These are phyloP conservation scores for Phyllotis vaccarum DNA, from an alignment of 2,797 vertebrate genomes.

Conservation along the genomic window DNA sequence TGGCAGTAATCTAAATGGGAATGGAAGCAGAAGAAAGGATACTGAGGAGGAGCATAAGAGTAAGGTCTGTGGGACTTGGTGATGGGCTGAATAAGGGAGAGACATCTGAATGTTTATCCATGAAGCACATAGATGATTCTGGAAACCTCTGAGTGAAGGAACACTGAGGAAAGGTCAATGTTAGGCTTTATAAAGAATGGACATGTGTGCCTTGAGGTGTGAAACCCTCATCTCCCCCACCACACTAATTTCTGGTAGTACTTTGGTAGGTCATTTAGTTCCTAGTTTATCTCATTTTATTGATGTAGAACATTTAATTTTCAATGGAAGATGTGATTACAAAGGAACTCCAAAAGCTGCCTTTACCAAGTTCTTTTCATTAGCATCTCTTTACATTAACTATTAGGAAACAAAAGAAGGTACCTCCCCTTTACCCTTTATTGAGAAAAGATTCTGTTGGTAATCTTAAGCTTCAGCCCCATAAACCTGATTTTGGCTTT, in stretches of 20 bases:
- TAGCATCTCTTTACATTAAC: not conserved
- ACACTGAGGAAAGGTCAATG: too few relatives aligned
- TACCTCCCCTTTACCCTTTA: not conserved
- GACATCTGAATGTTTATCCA: not conserved
- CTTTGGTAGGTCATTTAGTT: not conserved
- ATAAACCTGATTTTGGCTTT: not conserved
- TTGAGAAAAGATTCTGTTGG: not conserved
- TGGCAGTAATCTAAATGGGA: not conserved
- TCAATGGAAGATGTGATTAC: not conserved
- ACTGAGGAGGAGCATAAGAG: not conserved
- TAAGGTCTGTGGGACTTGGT: not conserved
- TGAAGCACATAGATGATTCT: not conserved
- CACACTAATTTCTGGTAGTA: not conserved
- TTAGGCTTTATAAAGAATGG: not conserved
- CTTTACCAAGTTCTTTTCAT: slow-evolving; percentile 4
- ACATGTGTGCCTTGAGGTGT: not conserved
- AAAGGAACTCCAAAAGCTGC: not conserved
- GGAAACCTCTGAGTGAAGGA: not conserved
- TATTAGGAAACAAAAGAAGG: not conserved
- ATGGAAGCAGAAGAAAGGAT: too few relatives aligned
- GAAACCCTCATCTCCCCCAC: not conserved
- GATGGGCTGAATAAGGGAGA: not conserved
- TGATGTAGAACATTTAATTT: not conserved
- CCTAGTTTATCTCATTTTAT: not conserved
- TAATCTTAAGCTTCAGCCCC: not conserved